phyloP scores from a whole-genome alignment of 2,797 vertebrate species.

The Sebastes iracundus region DNA sequence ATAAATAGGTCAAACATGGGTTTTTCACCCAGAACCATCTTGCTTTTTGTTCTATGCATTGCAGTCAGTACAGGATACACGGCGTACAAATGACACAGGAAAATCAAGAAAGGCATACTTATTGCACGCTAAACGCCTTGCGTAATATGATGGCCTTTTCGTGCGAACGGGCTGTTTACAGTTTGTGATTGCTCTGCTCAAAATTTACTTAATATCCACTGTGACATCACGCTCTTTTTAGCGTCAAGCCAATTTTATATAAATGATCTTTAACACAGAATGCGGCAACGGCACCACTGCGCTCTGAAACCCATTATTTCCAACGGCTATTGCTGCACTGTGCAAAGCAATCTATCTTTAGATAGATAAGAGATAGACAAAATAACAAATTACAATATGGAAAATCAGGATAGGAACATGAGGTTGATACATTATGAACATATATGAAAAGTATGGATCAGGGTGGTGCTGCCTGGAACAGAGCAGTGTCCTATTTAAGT shows the following conservation, averaged over 20 bases:
- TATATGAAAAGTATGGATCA: background rate
- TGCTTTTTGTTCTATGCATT: no score
- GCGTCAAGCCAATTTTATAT: background rate
- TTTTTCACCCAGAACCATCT: no score
- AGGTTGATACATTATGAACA: background rate
- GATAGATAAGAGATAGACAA: background rate
- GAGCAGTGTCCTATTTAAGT: background rate
- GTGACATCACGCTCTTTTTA: background rate
- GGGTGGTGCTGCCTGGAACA: background rate
- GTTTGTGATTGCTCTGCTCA: background rate
- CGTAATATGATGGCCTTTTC: no score
- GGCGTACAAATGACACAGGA: no score
- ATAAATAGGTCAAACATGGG: no score
- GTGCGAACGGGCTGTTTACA: background rate
- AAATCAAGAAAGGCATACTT: no score
- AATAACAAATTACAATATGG: background rate
- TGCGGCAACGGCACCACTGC: fast-evolving
- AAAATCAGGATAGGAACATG: background rate
- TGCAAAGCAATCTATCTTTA: no score
- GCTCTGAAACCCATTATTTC: no score
- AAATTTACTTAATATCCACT: background rate
- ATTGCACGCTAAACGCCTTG: no score
- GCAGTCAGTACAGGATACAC: no score
- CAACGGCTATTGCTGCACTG: no score
- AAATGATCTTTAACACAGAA: no score